Base-by-base conservation (phyloP, 1,140 invertebrate genomes). In the Saxidomus purpurata region DNA sequence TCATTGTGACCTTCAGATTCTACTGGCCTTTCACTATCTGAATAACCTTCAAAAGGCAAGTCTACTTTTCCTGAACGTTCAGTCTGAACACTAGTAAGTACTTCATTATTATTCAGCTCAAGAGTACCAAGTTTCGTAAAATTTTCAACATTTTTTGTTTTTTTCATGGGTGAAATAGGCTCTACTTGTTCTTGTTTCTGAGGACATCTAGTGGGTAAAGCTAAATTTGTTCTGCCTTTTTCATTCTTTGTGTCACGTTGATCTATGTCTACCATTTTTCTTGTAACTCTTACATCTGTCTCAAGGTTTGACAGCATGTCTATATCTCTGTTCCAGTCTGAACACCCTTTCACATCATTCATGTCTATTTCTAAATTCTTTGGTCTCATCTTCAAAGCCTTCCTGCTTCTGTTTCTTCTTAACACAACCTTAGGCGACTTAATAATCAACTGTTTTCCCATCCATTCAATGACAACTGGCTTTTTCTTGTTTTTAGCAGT, bases 361-460 rank as follows among this genome's bases (percentile, higher is more conserved):
- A 88, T 88, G 71, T 88, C 86, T 43, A 88, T 88, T 19, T 80
- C 61, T 25, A 88, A 43, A 88, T 79, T 63, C 25, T 47, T 69
- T 0, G 76, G 76, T 38, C 47, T 81, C 8, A 52, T 47, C 22
- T 17, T 55, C 13, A 36, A 22, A 2, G 19, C 13, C 31, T 25
- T 43, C 38, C 40, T 28, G 3, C 8, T 71, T 55, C 31, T 52
- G 15, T 34, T 88, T 28, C 77, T 63, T 11, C n/a, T 36, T 25
- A 88, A 36, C 4, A 81, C 36, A 25, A 88, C 86, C 38, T 43
- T 43, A 22, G 86, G 86, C 0, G 86, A 88, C 19, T 43, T 52
- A 17, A 88, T 88, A 0, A 88, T 2, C 34, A 88, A 52, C 76
- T 88, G 52, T 71, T 81, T 88, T 34, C 86, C 86, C 34, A 38